phyloP scores from a whole-genome alignment of 2,888 invertebrate species.

The Polydrusus tereticollis region DNA sequence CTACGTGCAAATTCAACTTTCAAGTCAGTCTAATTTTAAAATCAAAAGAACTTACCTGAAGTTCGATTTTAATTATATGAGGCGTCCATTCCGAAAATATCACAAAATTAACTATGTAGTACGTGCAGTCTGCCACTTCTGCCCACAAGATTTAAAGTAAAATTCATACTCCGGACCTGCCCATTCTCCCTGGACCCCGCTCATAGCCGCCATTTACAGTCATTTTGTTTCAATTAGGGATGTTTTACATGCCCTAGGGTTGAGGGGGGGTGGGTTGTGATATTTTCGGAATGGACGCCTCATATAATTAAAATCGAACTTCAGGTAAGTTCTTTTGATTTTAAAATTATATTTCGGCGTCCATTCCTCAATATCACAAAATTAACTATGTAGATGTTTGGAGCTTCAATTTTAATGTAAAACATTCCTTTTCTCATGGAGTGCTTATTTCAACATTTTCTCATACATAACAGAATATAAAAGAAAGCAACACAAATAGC shows the following conservation, averaged over 20 bases:
- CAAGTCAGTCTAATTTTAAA: no score
- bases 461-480: neutral
- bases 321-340: slow-evolving; percentile 22
- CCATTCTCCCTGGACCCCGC: neutral
- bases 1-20: no score
- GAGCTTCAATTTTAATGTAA: neutral
- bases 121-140: neutral
- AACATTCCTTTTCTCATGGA: no score
- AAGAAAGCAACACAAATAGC: no score
- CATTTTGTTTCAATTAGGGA: neutral
- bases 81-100: slow-evolving; percentile 16
- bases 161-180: neutral
- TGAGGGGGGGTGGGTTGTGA: neutral
- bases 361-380: neutral
- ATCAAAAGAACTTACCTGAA: slow-evolving; percentile 22
- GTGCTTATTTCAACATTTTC: neutral
- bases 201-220: neutral
- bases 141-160: slow-evolving; percentile 6
- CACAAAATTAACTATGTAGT: slow-evolving; percentile 12
- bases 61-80: slow-evolving; percentile 24
- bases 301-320: slow-evolving; percentile 1
- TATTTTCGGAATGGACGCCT: neutral
- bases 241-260: neutral
- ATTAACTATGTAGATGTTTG: slow-evolving; percentile 16
- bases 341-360: slow-evolving; percentile 1